These are phyloP conservation scores for Perognathus longimembris DNA, from an alignment of 2,113 vertebrate genomes.

Conservation along the genomic window DNA sequence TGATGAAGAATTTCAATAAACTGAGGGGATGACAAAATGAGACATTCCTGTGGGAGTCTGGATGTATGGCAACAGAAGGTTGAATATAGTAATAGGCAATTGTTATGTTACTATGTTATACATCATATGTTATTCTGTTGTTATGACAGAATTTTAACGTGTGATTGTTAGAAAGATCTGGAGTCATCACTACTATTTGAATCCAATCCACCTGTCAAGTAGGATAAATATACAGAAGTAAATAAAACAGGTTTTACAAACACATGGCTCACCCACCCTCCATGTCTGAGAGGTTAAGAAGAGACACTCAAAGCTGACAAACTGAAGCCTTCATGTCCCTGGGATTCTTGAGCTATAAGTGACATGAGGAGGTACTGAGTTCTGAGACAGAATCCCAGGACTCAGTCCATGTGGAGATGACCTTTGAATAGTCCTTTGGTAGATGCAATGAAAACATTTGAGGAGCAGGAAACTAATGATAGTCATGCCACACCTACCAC, in stretches of 20 bases:
- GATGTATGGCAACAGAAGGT: no score
- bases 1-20: neutral
- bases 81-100: neutral
- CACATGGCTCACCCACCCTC: neutral
- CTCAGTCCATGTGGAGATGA: neutral
- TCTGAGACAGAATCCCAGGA: neutral
- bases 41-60: neutral
- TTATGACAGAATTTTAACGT: neutral
- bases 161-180: neutral
- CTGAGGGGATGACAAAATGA: neutral
- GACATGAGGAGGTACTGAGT: neutral
- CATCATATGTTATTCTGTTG: no score
- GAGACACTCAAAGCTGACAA: no score
- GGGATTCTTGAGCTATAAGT: neutral
- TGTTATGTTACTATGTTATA: no score
- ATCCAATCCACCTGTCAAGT: neutral
- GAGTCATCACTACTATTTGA: neutral
- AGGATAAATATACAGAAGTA: slow-evolving; percentile 6
- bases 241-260: neutral
- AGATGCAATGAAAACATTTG: neutral
- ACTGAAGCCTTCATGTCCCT: neutral
- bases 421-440: neutral
- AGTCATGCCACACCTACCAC: neutral
- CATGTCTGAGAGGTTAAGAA: neutral
- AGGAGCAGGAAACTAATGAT: neutral